phyloP scores from a whole-genome alignment of 1,140 invertebrate genomes.

The Drosophila lacertosa region DNA sequence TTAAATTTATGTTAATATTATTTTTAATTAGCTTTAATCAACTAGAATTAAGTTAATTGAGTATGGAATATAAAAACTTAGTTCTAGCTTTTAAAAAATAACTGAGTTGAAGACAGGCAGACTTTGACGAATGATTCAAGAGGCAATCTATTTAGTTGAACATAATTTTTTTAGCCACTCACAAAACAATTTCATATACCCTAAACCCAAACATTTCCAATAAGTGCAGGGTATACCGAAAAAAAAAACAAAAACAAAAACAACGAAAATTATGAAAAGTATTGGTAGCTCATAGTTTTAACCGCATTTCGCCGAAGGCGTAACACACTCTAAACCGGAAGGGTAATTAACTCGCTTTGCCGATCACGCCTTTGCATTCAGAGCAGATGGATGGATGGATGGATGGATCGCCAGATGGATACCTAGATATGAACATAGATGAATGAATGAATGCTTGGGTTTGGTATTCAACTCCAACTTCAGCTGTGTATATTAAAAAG shows the following conservation, averaged over 20 bases:
- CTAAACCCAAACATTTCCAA: not conserved
- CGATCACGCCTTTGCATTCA: constrained; percentile 82
- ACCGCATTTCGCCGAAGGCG: constrained; percentile 81
- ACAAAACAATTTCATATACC: not conserved
- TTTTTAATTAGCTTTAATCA: no score
- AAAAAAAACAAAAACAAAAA: constrained; percentile 14
- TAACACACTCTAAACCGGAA: constrained; percentile 83
- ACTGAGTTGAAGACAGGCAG: no score
- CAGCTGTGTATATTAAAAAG: constrained; percentile 70
- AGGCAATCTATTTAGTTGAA: no score
- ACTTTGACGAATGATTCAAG: no score
- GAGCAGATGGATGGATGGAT: constrained; percentile 47
- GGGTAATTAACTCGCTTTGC: constrained; percentile 84
- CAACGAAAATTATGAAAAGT: constrained; percentile 66
- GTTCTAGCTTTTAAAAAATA: no score
- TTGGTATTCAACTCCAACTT: constrained; percentile 17
- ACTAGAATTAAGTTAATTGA: no score
- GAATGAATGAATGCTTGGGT: constrained; percentile 33
- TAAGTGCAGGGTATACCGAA: not conserved
- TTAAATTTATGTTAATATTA: no score
- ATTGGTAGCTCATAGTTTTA: constrained; percentile 71
- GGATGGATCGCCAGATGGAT: constrained; percentile 35
- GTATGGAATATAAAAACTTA: no score
- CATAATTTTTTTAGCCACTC: no score
- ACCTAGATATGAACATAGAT: constrained; percentile 23